These are phyloP conservation scores for Syrphus vitripennis DNA, from an alignment of 2,888 invertebrate genomes.

Conservation along the genomic window DNA sequence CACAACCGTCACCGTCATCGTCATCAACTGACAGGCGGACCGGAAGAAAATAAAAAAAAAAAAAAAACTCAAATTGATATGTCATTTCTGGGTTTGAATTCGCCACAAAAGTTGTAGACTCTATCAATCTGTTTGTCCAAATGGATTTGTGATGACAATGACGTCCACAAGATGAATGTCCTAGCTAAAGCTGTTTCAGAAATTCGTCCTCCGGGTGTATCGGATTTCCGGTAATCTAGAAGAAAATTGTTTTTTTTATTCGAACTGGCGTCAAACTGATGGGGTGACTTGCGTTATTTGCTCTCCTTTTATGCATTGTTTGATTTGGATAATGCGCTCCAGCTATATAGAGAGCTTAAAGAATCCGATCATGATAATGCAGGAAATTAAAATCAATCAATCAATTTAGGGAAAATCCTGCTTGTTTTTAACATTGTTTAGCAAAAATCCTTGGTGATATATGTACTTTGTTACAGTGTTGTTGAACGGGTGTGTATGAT, in stretches of 20 bases:
- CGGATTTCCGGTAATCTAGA: conserved; percentile 74
- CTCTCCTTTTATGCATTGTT: conserved; percentile 63
- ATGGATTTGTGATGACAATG: conserved; percentile 66
- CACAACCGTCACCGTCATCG: not conserved
- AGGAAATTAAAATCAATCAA: conserved; percentile 82
- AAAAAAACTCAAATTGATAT: conserved; percentile 51
- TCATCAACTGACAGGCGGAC: conserved; percentile 1
- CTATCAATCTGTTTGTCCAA: conserved; percentile 70
- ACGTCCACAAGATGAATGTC: conserved; percentile 50
- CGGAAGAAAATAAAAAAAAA: too few species aligned
- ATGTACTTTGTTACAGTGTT: not conserved
- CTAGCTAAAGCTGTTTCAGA: not conserved
- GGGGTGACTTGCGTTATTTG: conserved; percentile 66
- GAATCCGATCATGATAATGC: conserved; percentile 72
- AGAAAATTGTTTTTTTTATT: conserved; percentile 68
- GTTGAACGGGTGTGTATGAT: not conserved
- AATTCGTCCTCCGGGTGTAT: conserved; percentile 65
- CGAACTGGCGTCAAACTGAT: conserved; percentile 1
- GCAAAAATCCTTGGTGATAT: not conserved
- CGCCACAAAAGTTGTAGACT: conserved; percentile 49
- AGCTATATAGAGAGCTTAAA: not conserved
- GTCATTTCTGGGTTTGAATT: conserved; percentile 63
- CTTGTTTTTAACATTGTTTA: conserved; percentile 53
- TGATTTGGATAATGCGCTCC: conserved; percentile 45
- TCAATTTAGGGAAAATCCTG: conserved; percentile 78